phyloP scores from a whole-genome alignment of 1,140 invertebrate species.

The Lamellibrachia luymesi region DNA sequence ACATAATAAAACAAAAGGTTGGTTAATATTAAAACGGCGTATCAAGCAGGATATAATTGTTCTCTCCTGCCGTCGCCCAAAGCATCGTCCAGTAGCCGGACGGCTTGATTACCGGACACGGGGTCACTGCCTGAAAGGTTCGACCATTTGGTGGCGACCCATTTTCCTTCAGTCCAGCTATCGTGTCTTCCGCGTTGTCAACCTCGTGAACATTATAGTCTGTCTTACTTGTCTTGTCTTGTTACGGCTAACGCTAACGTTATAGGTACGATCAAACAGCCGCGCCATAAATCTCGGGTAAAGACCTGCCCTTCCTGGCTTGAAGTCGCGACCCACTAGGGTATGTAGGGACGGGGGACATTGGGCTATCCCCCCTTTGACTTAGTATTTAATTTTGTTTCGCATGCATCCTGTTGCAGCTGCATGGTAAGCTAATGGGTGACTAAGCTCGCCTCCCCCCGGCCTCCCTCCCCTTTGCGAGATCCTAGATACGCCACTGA shows the following conservation, averaged over 20 bases:
- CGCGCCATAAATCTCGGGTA: neutral
- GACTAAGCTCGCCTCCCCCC: no score
- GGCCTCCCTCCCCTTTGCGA: no score
- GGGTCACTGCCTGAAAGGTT: neutral
- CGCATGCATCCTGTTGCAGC: no score
- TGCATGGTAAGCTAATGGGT: no score
- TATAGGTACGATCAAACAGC: neutral
- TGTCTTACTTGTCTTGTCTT: neutral
- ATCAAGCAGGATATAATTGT: neutral
- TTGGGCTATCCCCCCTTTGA: no score
- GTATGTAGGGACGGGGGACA: neutral
- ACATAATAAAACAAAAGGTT: neutral
- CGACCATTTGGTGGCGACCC: neutral
- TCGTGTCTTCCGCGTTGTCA: neutral
- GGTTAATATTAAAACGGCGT: neutral
- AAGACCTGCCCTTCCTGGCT: neutral
- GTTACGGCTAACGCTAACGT: neutral
- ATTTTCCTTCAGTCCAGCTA: neutral
- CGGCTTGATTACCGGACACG: neutral
- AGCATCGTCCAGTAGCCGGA: neutral
- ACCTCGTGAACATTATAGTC: neutral
- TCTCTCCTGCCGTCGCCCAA: neutral
- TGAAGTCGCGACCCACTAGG: neutral
- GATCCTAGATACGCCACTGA: neutral
- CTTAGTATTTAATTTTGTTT: no score